Evolutionary conservation across 2,113 vertebrate genomes (phyloP).

Genomic region (Cervus canadensis): DNA sequence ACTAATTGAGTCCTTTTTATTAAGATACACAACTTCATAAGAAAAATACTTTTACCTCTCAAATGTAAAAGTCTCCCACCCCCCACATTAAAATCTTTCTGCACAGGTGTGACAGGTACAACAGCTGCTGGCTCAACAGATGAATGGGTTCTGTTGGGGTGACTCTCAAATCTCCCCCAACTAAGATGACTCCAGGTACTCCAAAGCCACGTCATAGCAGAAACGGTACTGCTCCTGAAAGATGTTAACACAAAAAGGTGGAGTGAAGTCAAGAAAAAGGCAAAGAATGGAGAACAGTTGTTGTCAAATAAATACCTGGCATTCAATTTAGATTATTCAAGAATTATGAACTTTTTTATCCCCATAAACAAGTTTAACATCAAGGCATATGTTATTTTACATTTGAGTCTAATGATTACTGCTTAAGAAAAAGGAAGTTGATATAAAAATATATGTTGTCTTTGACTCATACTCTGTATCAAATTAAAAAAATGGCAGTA

Average conservation of each 20-base stretch:
- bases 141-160: conserved; percentile 56
- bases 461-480: not conserved
- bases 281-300: not conserved
- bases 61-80: conserved; percentile 82
- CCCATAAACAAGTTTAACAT: not conserved
- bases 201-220: conserved; percentile 95
- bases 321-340: not conserved
- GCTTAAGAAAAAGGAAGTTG: not conserved
- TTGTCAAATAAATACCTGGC: not conserved
- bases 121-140: conserved; percentile 77
- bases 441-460: not conserved
- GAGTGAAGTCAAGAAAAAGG: not conserved
- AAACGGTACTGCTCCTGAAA: conserved; percentile 98
- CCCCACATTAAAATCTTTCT: conserved; percentile 80
- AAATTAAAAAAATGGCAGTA: not conserved
- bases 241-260: not conserved
- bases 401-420: not conserved
- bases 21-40: conserved; percentile 87
- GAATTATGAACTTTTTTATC: not conserved
- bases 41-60: conserved; percentile 88
- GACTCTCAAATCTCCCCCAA: conserved; percentile 54
- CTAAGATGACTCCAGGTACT: conserved; percentile 97
- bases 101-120: conserved; percentile 72
- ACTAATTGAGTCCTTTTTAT: conserved; percentile 82
- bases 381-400: not conserved